Base-by-base conservation (phyloP, 2,888 invertebrate genomes). In the Chydorus sphaericus region DNA sequence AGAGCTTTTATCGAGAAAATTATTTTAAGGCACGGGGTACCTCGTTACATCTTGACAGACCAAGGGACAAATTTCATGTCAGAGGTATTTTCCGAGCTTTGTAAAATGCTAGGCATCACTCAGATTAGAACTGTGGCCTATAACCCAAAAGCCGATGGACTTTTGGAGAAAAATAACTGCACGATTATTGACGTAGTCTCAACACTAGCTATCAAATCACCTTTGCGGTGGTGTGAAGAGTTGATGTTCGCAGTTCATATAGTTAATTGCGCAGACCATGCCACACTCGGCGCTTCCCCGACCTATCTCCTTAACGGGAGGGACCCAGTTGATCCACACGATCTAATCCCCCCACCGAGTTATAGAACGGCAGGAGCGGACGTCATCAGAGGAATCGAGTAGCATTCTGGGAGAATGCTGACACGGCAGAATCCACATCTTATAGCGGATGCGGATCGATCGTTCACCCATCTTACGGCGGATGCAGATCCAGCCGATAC, bases 11-110 rank as follows among this genome's bases (percentile, higher is more conserved):
- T 50, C 7, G 20, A 50, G 2, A 50, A 28, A 4, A 49, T 62
- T n/a, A 51, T 63, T 4, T 37, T 58, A 4, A 52, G 57, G 7
- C 58, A 58, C 14, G 38, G 37, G 3, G 4, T 26, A 8, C 37
- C 53, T 8, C 23, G 11, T 23, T 11, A 14, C 10, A 37, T 53
- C n/a, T 10, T 37, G 6, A 8, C 37, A 8, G 53, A 53, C 28
- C 36, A 29, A 6, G 53, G 53, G 11, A 37, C 37, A 3, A 30
- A 26, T 36, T n/a, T 53, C 38, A 53, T 29, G 6, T 37, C 36
- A 5, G 18, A 37, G 6, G 6, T 28, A 6, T 37, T 53, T 14
- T 18, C 20, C 1, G n/a, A 36, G 11, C n/a, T 38, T n/a, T 26
- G 20, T 37, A 1, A 26, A 14, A 26, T 14, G 14, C 16, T 53